Evolutionary conservation across 2,888 invertebrate species (phyloP), one percentile per base, ranked within the genome.

Genomic region (Melanotus villosus): DNA sequence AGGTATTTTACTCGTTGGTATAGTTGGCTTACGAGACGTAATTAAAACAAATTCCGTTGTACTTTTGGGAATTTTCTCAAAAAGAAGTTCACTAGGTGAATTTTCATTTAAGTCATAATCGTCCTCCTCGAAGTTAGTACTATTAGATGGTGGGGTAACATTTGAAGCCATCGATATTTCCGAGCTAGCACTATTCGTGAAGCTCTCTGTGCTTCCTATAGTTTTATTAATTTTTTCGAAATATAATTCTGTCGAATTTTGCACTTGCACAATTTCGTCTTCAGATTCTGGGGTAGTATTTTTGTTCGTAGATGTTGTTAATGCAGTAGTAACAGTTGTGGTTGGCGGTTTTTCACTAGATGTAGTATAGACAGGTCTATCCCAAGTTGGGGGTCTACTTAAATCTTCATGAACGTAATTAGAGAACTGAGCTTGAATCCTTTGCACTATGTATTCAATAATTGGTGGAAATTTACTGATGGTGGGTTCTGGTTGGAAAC

Each of bases 381-480:
- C 79, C 78, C 81, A 80, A 47, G 83, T 77, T 71, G 81, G 76
- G 34, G 85, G 85, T 72, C 86, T 74, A 78, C 86, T 86, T 72
- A 87, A 79, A 78, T 90, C 89, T 73, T 88, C 87, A 19, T 90
- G 87, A 58, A 89, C 84, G 76, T 90, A 90, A n/a, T 90, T 88
- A 0, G 92, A 92, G 84, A 90, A 90, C 75, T 90, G 87, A 0
- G 90, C 88, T 83, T 93, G 93, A 59, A 93, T 88, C 50, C 90
- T 87, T 79, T 92, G 92, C 4, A 92, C 88, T 38, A 93, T 81
- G 74, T 89, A 88, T 79, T 93, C 92, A 71, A 93, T 81, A 54
- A 92, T 83, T 0, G 91, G 90, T 4, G 92, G 92, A 80, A 93
- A 90, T 78, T 89, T 83, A 66, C 79, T 82, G 1, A 64, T 38